These are phyloP conservation scores for Oncopodura yosiiana DNA, from an alignment of 1,140 invertebrate genomes.

Conservation along the genomic window DNA sequence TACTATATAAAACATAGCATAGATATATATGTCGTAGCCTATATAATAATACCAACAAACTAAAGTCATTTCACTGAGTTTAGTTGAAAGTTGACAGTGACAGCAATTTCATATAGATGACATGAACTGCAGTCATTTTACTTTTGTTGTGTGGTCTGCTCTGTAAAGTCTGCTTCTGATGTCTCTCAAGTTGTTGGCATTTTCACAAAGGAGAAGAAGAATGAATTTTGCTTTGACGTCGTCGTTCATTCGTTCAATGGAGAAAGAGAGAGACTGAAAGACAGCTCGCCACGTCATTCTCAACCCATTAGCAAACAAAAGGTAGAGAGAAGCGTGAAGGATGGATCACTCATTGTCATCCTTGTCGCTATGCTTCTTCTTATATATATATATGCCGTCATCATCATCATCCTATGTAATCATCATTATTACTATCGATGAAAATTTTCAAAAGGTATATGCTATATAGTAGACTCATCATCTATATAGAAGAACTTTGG, in stretches of 20 bases:
- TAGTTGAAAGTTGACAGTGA: no score
- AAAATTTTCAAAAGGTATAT: neutral
- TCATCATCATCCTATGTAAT: neutral
- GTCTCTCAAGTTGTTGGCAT: neutral
- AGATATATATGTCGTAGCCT: no score
- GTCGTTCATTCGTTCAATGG: neutral
- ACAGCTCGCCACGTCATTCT: conserved; percentile 22
- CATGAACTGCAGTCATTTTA: no score
- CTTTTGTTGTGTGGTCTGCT: no score
- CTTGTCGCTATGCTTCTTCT: no score
- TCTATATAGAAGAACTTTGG: neutral
- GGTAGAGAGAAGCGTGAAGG: neutral
- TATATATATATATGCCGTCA: no score
- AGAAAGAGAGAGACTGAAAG: neutral
- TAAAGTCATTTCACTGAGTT: no score
- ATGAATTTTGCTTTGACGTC: neutral
- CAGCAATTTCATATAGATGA: no score
- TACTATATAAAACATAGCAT: neutral
- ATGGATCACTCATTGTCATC: neutral
- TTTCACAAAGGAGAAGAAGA: neutral
- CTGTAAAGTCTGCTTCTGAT: no score
- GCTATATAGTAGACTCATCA: neutral
- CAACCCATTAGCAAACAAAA: conserved; percentile 27
- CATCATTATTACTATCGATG: neutral
- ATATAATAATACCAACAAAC: no score